A percentile compares a stretch with the other conserved stretches of the same genome.
These are phyloP conservation scores for Lycodopsis pacificus DNA, from an alignment of 2,797 vertebrate genomes.

Conservation along the genomic window DNA sequence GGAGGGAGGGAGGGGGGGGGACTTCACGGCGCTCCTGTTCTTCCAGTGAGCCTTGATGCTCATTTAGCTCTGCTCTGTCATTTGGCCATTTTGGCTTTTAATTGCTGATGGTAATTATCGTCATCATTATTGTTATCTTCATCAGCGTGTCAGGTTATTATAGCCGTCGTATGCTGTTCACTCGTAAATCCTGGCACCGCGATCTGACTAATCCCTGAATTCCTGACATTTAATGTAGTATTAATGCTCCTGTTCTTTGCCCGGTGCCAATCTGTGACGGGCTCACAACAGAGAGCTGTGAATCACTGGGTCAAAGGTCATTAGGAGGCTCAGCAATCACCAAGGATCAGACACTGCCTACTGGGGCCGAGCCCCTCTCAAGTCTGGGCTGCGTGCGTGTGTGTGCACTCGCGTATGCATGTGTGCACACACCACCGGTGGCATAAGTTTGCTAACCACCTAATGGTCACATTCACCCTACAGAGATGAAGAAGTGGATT, in stretches of 20 bases:
- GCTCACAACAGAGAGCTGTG: slow-evolving; percentile 75
- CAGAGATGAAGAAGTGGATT: slow-evolving; percentile 81
- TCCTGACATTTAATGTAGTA: slow-evolving; percentile 81
- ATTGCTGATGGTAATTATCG: slow-evolving; percentile 83
- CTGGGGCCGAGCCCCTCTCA: slow-evolving; percentile 55
- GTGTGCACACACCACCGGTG: slow-evolving; percentile 63
- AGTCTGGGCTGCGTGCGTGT: slow-evolving; percentile 1
- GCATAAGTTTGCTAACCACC: slow-evolving; percentile 75
- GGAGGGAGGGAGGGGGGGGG: not conserved
- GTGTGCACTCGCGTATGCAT: not conserved
- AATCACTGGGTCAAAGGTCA: slow-evolving; percentile 77
- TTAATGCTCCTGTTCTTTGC: slow-evolving; percentile 76
- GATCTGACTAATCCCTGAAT: slow-evolving; percentile 76
- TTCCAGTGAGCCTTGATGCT: slow-evolving; percentile 92
- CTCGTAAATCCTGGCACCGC: slow-evolving; percentile 73
- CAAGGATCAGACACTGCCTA: slow-evolving; percentile 74
- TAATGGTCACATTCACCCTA: slow-evolving; percentile 80
- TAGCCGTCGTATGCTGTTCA: slow-evolving; percentile 60
- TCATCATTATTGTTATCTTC: slow-evolving; percentile 80
- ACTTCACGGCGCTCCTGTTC: slow-evolving; percentile 66
- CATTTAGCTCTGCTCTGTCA: slow-evolving; percentile 92
- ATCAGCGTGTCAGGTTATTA: slow-evolving; percentile 74
- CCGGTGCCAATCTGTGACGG: slow-evolving; percentile 75
- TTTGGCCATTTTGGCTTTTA: slow-evolving; percentile 86
- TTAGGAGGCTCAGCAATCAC: slow-evolving; percentile 76